Evolutionary conservation across 2,888 invertebrate genomes (phyloP).

Genomic region (Erebia aethiops): DNA sequence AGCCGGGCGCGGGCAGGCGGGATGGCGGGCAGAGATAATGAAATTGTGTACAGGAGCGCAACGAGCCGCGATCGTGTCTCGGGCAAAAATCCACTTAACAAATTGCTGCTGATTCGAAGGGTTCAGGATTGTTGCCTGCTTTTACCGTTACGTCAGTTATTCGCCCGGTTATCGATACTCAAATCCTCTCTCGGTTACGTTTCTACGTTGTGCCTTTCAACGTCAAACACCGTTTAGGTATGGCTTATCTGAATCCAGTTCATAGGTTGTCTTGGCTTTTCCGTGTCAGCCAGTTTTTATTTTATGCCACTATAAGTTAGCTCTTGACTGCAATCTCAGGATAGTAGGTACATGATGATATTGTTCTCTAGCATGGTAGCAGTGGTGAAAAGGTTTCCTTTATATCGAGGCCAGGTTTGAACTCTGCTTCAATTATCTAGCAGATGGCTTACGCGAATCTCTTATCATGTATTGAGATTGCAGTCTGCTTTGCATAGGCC

Average conservation of each 20-base stretch:
- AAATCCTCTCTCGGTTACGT: constrained; percentile 44
- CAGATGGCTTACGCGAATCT: no score
- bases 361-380: no score
- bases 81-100: constrained; percentile 84
- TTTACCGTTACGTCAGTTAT: constrained; percentile 78
- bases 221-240: constrained; percentile 5
- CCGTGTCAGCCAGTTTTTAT: no score
- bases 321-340: no score
- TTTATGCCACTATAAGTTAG: no score
- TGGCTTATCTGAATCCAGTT: not conserved
- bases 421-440: no score
- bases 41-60: constrained; percentile 83
- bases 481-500: no score
- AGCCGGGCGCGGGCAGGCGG: constrained; percentile 67
- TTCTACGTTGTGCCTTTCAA: constrained; percentile 4
- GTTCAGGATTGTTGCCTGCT: constrained; percentile 81
- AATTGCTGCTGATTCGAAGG: constrained; percentile 84
- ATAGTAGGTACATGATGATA: no score
- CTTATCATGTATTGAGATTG: no score
- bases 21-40: constrained; percentile 79
- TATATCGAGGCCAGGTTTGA: no score
- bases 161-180: constrained; percentile 73
- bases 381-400: no score
- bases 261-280: no score
- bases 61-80: constrained; percentile 82